A percentile compares a stretch with the other conserved stretches of the same genome.
Evolutionary conservation across 2,888 invertebrate species (phyloP).

Genomic region (Acanthosepion esculentum): DNA sequence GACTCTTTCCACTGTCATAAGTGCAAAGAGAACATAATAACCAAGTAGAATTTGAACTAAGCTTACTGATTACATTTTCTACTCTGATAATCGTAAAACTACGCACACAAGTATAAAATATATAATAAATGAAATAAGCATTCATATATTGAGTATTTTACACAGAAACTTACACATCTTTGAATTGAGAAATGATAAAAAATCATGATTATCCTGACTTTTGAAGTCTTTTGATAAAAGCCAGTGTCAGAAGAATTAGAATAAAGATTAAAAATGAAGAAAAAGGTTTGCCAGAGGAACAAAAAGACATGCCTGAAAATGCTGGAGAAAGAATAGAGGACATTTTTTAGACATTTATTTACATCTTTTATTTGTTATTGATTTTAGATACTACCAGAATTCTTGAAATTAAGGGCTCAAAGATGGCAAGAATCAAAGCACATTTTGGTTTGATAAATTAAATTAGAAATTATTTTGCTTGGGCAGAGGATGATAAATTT

Average conservation of each 20-base stretch:
- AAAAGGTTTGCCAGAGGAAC: neutral
- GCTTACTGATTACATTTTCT: too few relatives aligned
- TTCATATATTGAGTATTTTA: too few relatives aligned
- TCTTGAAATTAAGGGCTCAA: neutral
- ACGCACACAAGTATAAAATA: too few relatives aligned
- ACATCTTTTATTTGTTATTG: neutral
- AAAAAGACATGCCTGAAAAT: neutral
- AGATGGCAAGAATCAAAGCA: neutral
- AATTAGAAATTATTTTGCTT: constrained; percentile 10
- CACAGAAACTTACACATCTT: too few relatives aligned
- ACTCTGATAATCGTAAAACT: too few relatives aligned
- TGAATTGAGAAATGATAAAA: too few relatives aligned
- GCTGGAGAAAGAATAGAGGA: neutral
- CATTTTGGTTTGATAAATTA: neutral
- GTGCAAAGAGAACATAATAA: too few relatives aligned
- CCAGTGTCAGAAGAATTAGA: neutral
- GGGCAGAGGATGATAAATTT: neutral
- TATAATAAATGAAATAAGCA: too few relatives aligned
- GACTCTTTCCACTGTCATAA: too few relatives aligned
- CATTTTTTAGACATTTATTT: neutral
- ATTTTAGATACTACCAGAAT: neutral
- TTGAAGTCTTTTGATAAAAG: too few relatives aligned
- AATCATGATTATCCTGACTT: too few relatives aligned
- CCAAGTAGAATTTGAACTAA: too few relatives aligned
- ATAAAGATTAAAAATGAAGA: neutral